A percentile compares a stretch with the other conserved stretches of the same genome.
Evolutionary conservation across 2,797 vertebrate species (phyloP).

Genomic region (Phoxinus dragarum): DNA sequence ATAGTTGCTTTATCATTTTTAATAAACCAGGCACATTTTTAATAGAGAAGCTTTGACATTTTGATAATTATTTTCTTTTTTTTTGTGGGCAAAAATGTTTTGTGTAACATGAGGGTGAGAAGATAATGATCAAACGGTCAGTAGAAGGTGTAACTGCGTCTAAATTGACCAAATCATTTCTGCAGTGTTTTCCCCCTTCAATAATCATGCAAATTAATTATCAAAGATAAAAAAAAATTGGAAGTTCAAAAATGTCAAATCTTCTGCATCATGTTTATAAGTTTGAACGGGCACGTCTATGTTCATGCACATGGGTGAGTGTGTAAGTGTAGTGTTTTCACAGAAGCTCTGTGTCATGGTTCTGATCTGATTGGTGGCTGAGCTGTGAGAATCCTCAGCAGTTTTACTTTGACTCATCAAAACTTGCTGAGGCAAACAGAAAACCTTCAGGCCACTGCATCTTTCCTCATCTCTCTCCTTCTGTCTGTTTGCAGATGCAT

Average conservation of each 20-base stretch:
- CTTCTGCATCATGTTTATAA: neutral
- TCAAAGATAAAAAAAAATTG: neutral
- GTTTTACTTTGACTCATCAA: conserved; percentile 36
- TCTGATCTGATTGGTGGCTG: conserved; percentile 20
- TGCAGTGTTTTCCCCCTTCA: neutral
- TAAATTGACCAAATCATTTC: neutral
- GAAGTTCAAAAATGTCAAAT: neutral
- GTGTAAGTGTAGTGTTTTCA: conserved; percentile 2
- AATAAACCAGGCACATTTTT: neutral
- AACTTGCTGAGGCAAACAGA: conserved; percentile 31
- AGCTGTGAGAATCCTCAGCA: conserved; percentile 28
- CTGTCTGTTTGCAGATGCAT: conserved; percentile 82
- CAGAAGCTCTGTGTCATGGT: conserved; percentile 2
- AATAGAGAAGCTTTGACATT: neutral
- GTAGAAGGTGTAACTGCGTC: neutral
- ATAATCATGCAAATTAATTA: neutral
- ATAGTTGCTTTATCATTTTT: neutral
- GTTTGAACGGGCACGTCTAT: neutral
- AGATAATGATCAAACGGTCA: neutral
- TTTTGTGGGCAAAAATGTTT: neutral
- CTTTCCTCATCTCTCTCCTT: conserved; percentile 1
- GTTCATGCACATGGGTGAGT: neutral
- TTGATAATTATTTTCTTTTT: neutral
- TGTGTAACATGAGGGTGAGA: neutral
- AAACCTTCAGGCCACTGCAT: neutral